Conservation (phyloP, 2,797 vertebrate genomes). For the Microcaecilia unicolor region DNA sequence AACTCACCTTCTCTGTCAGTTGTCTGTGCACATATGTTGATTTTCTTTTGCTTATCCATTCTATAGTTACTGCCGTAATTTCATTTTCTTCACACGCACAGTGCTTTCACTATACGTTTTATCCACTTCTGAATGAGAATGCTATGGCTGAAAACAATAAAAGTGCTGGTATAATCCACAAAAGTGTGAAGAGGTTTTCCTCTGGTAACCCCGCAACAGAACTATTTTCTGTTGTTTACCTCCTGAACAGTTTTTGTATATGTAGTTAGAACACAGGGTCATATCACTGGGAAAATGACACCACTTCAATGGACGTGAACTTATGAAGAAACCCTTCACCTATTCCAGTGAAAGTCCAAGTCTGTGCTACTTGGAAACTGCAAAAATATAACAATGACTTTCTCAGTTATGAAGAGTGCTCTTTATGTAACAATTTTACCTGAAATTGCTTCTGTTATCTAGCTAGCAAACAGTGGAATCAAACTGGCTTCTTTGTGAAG, state of each 20-base stretch:
- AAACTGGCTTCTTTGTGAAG: constrained; percentile 17
- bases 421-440: constrained; percentile 20
- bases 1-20: too few species aligned
- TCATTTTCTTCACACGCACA: too few species aligned
- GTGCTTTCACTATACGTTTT: too few species aligned
- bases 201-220: constrained; percentile 9
- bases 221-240: constrained; percentile 6
- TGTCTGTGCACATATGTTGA: too few species aligned
- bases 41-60: too few species aligned
- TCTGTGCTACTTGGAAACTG: constrained; percentile 10
- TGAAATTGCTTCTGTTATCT: constrained; percentile 18
- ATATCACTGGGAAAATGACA: constrained; percentile 6
- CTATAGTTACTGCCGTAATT: too few species aligned
- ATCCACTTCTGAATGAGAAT: too few species aligned
- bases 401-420: constrained; percentile 17
- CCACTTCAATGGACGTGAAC: constrained; percentile 15
- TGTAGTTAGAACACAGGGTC: constrained; percentile 4
- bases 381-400: constrained; percentile 16
- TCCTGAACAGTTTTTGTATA: constrained; percentile 12
- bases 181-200: constrained; percentile 4
- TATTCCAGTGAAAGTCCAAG: constrained; percentile 13
- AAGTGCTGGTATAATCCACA: neutral
- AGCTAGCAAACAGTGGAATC: constrained; percentile 15
- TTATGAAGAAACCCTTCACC: constrained; percentile 9
- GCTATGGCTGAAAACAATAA: too few species aligned